Percentiles rank a stretch among this genome's conserved stretches.
These are phyloP conservation scores for Conomelus anceps DNA, from an alignment of 2,888 invertebrate genomes.

Conservation along the genomic window DNA sequence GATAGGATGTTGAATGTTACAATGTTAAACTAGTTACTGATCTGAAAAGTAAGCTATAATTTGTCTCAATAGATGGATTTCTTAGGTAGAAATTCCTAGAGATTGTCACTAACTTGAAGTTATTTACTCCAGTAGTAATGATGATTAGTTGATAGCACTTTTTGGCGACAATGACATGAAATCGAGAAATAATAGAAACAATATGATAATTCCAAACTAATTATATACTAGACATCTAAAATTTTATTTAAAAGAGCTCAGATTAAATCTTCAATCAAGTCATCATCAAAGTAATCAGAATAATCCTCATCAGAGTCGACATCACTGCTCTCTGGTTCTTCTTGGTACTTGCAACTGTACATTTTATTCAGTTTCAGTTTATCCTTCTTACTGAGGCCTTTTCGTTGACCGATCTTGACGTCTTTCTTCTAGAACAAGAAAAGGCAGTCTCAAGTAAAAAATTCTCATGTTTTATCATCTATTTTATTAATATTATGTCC, in stretches of 20 bases:
- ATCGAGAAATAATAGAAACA: too few relatives aligned
- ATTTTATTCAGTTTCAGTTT: constrained; percentile 50
- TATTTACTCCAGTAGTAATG: too few relatives aligned
- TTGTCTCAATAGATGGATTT: too few relatives aligned
- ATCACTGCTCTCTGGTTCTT: neutral
- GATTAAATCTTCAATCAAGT: neutral
- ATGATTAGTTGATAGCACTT: too few relatives aligned
- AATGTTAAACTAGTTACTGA: too few relatives aligned
- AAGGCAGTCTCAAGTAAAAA: neutral
- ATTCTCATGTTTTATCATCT: neutral
- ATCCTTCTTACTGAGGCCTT: constrained; percentile 53
- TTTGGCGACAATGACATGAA: too few relatives aligned
- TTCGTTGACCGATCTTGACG: constrained; percentile 51
- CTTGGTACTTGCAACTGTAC: constrained; percentile 42
- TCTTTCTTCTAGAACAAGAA: constrained; percentile 41
- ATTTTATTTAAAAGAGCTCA: neutral
- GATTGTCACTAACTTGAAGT: too few relatives aligned
- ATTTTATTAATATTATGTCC: too few relatives aligned
- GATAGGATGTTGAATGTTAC: too few relatives aligned
- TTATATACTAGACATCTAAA: neutral
- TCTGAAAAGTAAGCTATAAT: too few relatives aligned
- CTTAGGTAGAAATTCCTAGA: too few relatives aligned
- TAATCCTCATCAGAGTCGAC: neutral
- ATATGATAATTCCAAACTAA: too few relatives aligned
- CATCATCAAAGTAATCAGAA: neutral